Conservation (phyloP, 2,888 invertebrate species). For the Drosophila engyochracea region DNA sequence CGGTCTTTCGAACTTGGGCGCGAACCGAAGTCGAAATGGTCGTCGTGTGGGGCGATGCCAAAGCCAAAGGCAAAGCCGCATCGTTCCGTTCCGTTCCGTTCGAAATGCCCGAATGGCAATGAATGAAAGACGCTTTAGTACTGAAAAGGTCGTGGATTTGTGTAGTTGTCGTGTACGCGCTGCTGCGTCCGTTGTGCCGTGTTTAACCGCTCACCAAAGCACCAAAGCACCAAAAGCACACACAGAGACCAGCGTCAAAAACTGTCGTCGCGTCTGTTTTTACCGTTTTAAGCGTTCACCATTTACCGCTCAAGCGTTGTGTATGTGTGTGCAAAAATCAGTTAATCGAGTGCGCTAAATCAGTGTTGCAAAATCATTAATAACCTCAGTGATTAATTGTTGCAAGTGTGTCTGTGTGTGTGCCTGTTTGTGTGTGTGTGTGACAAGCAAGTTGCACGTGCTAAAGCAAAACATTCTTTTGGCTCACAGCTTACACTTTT, state of each 20-base stretch:
- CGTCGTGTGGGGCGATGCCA: slow-evolving; percentile 22
- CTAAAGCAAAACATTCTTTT: slow-evolving; percentile 55
- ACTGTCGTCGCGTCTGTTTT: slow-evolving; percentile 44
- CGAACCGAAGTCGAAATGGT: slow-evolving; percentile 33
- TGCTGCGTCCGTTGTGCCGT: slow-evolving; percentile 49
- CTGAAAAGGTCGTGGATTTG: slow-evolving; percentile 85
- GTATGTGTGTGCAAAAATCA: slow-evolving; percentile 19
- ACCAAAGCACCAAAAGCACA: slow-evolving; percentile 27
- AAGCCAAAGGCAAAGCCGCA: slow-evolving; percentile 22
- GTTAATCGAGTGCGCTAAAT: slow-evolving; percentile 50
- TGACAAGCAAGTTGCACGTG: slow-evolving; percentile 49
- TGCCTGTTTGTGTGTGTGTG: slow-evolving; percentile 17
- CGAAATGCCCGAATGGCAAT: slow-evolving; percentile 76
- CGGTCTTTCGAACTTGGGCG: slow-evolving; percentile 51
- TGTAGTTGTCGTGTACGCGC: slow-evolving; percentile 80
- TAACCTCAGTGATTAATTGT: slow-evolving; percentile 59
- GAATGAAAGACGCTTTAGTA: slow-evolving; percentile 83
- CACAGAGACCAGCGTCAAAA: slow-evolving; percentile 29
- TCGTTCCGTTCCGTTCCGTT: slow-evolving; percentile 29
- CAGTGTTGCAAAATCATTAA: slow-evolving; percentile 42
- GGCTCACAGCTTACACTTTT: slow-evolving; percentile 37
- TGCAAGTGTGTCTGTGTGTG: slow-evolving; percentile 30
- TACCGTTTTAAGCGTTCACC: slow-evolving; percentile 22
- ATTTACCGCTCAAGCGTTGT: slow-evolving; percentile 14
- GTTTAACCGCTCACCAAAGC: slow-evolving; percentile 34